Conservation (phyloP, 2,113 vertebrate species). For the Neotoma lepida region DNA sequence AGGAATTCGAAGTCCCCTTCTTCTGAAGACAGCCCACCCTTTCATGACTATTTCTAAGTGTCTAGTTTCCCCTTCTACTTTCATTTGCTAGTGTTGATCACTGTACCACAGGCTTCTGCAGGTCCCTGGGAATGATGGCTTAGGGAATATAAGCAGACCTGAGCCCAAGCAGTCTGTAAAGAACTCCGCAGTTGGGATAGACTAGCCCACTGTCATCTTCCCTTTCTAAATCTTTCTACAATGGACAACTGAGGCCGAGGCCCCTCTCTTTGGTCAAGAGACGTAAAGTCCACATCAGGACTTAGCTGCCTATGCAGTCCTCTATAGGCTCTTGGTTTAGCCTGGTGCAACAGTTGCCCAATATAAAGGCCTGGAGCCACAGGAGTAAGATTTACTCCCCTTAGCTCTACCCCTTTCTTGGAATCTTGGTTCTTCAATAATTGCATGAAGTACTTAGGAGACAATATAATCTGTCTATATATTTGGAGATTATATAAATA, state of each 20-base stretch:
- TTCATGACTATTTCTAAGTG: not conserved
- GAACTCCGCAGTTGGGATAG: slow-evolving; percentile 50
- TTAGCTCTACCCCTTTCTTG: not conserved
- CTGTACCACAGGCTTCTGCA: slow-evolving; percentile 46
- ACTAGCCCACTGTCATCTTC: not conserved
- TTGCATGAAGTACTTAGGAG: not conserved
- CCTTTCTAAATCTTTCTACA: not conserved
- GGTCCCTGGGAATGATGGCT: slow-evolving; percentile 42
- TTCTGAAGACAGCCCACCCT: not conserved
- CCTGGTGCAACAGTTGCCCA: no score
- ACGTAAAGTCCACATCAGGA: not conserved
- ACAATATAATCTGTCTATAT: not conserved
- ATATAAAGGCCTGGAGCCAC: not conserved
- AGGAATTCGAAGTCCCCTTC: slow-evolving; percentile 40
- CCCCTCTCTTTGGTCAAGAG: not conserved
- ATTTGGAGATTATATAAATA: not conserved
- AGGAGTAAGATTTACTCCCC: not conserved
- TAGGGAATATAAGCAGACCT: slow-evolving; percentile 27
- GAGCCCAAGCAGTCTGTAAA: slow-evolving; percentile 50
- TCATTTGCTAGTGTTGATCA: not conserved
- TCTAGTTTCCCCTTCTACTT: slow-evolving; percentile 18
- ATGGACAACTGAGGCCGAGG: not conserved
- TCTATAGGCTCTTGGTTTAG: not conserved
- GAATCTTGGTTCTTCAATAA: not conserved
- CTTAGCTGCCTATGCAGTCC: no score